A percentile compares a stretch with the other conserved stretches of the same genome.
These are phyloP conservation scores for Pimpla rufipes DNA, from an alignment of 2,888 invertebrate species.

Conservation along the genomic window DNA sequence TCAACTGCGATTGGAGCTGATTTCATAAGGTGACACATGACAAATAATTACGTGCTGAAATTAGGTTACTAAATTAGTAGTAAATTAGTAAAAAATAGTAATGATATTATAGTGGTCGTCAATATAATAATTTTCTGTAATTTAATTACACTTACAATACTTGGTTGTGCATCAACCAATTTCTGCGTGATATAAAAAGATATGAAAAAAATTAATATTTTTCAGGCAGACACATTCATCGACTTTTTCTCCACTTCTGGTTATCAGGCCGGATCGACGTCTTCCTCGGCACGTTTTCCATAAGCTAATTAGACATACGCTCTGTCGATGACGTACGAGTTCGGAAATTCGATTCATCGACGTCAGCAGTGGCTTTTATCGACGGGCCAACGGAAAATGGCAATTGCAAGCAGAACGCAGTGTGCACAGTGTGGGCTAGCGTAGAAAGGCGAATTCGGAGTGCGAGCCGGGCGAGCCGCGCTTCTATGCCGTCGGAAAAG, in stretches of 20 bases:
- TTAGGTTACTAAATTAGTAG: neutral
- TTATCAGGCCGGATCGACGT: neutral
- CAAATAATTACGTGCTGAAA: neutral
- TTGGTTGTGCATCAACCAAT: neutral
- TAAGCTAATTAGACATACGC: constrained; percentile 24
- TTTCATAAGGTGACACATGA: neutral
- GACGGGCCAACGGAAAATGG: constrained; percentile 33
- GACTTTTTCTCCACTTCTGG: neutral
- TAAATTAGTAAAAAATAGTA: neutral
- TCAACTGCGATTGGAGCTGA: neutral
- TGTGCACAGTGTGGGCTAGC: constrained; percentile 13
- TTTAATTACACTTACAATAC: neutral
- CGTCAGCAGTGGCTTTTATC: constrained; percentile 34
- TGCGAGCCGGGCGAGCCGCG: constrained; percentile 30
- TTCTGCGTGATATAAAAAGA: neutral
- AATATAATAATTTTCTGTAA: neutral
- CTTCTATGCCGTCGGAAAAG: constrained; percentile 40
- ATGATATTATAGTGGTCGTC: too few relatives aligned
- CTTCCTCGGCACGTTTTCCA: constrained; percentile 3
- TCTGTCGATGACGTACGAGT: constrained; percentile 16
- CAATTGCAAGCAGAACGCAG: constrained; percentile 16
- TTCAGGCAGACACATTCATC: neutral
- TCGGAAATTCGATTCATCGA: constrained; percentile 31
- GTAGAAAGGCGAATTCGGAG: constrained; percentile 24
- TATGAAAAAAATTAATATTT: neutral